These are phyloP conservation scores for Lacanobia oleracea DNA, from an alignment of 2,888 invertebrate genomes.

Conservation along the genomic window DNA sequence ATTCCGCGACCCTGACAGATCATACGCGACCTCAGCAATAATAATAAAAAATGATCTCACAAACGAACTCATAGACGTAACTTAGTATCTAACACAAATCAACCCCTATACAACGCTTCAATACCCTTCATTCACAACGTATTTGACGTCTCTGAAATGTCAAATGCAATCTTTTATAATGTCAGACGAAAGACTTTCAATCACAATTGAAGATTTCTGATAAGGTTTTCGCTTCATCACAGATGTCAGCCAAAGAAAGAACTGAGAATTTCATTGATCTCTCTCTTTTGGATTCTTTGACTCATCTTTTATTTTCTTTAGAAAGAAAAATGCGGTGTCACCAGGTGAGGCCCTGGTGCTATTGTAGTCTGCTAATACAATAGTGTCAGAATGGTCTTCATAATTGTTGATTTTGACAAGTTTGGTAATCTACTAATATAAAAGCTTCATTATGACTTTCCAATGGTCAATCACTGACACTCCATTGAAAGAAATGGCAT, in stretches of 20 bases:
- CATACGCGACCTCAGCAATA: too few species aligned
- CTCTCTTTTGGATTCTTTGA: constrained; percentile 8
- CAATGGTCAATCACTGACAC: too few species aligned
- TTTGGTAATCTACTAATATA: too few species aligned
- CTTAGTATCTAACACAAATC: neutral
- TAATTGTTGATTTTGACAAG: too few species aligned
- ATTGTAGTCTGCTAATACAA: too few species aligned
- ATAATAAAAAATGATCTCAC: too few species aligned
- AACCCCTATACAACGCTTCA: neutral
- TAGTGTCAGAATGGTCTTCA: too few species aligned
- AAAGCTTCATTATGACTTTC: too few species aligned
- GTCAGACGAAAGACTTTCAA: constrained; percentile 42
- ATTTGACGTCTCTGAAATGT: constrained; percentile 39
- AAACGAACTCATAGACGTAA: neutral
- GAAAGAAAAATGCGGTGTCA: constrained; percentile 7
- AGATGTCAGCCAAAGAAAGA: constrained; percentile 22
- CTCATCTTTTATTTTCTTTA: constrained; percentile 2
- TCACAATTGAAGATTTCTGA: constrained; percentile 43
- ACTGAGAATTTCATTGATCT: constrained; percentile 3
- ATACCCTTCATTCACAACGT: neutral
- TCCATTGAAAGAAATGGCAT: too few species aligned
- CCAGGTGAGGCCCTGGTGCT: too few species aligned
- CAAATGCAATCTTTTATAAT: constrained; percentile 44
- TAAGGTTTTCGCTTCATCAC: constrained; percentile 35
- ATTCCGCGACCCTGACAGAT: too few species aligned